Conservation (phyloP, 1,140 invertebrate species). For the Lucilia sericata region DNA sequence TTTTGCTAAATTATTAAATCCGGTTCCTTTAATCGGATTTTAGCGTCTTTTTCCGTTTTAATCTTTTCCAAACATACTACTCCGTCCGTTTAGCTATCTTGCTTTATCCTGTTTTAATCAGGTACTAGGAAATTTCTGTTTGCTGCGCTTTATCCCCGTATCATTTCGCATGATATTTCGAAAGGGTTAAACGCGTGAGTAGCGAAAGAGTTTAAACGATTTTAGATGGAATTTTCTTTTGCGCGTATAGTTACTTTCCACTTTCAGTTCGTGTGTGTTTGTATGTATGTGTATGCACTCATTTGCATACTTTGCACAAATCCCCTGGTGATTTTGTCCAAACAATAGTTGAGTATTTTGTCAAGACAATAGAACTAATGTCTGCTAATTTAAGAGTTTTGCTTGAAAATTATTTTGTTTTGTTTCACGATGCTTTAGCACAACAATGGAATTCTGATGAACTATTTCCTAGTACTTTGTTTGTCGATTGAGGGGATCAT, state of each 20-base stretch:
- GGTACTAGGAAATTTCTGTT: conserved; percentile 25
- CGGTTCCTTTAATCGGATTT: conserved; percentile 31
- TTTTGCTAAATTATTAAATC: conserved; percentile 33
- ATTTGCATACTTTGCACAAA: not conserved
- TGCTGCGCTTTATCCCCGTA: not conserved
- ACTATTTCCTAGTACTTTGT: not conserved
- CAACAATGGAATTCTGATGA: conserved; percentile 27
- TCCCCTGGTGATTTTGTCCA: conserved; percentile 31
- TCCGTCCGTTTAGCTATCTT: not conserved
- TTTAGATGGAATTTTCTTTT: conserved; percentile 23
- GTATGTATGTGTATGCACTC: not conserved
- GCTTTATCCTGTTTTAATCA: conserved; percentile 38
- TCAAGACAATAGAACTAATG: conserved; percentile 7
- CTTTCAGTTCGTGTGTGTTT: too few relatives aligned
- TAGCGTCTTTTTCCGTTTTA: conserved; percentile 31
- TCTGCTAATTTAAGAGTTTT: conserved; percentile 37
- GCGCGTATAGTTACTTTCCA: not conserved
- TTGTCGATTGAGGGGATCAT: not conserved
- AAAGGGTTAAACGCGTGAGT: conserved; percentile 33
- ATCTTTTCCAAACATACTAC: not conserved
- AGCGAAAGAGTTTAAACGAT: not conserved
- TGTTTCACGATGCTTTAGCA: conserved; percentile 19
- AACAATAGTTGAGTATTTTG: conserved; percentile 4
- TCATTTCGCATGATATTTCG: not conserved
- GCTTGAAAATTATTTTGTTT: conserved; percentile 42